Conservation (phyloP, 2,797 vertebrate species). For the Intellagama lesueurii region DNA sequence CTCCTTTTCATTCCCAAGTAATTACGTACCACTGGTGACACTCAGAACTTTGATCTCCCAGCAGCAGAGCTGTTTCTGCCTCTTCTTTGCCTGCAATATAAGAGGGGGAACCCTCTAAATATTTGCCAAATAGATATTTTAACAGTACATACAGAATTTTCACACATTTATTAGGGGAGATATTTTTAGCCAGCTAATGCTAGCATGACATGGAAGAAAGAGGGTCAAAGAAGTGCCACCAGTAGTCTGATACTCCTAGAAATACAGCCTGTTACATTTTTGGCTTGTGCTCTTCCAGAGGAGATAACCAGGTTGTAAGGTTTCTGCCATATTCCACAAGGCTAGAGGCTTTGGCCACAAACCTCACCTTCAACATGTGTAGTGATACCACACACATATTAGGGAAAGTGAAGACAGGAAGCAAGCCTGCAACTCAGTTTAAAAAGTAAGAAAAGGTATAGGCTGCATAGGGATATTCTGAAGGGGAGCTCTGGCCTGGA, state of each 20-base stretch:
- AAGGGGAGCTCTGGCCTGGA: background rate
- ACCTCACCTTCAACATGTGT: background rate
- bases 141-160: accelerated
- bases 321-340: background rate
- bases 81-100: constrained; percentile 84
- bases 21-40: constrained; percentile 92
- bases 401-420: background rate
- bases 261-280: background rate
- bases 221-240: background rate
- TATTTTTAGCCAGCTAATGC: background rate
- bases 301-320: background rate
- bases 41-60: constrained; percentile 82
- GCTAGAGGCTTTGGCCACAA: background rate
- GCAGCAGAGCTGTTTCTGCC: constrained; percentile 84
- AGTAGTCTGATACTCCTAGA: background rate
- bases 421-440: background rate
- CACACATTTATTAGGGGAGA: background rate
- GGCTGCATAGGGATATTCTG: background rate
- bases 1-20: background rate
- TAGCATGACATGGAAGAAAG: background rate
- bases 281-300: background rate
- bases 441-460: background rate
- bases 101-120: background rate
- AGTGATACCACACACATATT: background rate
- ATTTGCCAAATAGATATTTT: background rate